phyloP scores from a whole-genome alignment of 2,113 vertebrate genomes.

The Oreochromis aureus region DNA sequence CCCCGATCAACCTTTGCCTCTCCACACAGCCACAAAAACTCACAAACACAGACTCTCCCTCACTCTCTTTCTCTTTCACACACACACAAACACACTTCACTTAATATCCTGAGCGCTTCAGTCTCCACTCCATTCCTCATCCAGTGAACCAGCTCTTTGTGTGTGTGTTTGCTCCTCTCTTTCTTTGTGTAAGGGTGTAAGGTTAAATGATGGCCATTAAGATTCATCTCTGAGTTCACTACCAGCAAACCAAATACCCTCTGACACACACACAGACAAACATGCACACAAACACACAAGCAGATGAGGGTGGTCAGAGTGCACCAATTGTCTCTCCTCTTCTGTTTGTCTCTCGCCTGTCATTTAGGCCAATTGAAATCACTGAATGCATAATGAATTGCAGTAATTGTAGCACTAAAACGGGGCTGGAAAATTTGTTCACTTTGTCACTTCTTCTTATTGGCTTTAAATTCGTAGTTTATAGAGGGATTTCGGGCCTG shows the following conservation, averaged over 20 bases:
- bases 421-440: not conserved
- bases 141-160: slow-evolving; percentile 23
- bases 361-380: slow-evolving; percentile 39
- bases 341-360: slow-evolving; percentile 27
- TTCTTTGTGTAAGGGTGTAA: slow-evolving; percentile 20
- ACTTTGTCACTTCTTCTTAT: not conserved
- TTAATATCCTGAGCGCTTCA: slow-evolving; percentile 20
- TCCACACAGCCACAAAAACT: not conserved
- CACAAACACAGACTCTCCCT: not conserved
- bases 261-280: not conserved
- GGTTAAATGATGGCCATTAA: slow-evolving; percentile 60
- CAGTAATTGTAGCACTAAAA: slow-evolving; percentile 21
- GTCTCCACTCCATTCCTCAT: slow-evolving; percentile 25
- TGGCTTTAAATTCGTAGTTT: not conserved
- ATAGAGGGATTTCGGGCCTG: not conserved
- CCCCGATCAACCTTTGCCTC: slow-evolving; percentile 30
- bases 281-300: not conserved
- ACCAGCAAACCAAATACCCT: slow-evolving; percentile 11
- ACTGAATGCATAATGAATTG: slow-evolving; percentile 47
- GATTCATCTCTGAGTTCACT: slow-evolving; percentile 54
- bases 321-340: slow-evolving; percentile 38
- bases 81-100: slow-evolving; percentile 1
- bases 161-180: not conserved
- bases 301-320: slow-evolving; percentile 15
- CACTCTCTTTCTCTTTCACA: not conserved